Conservation (phyloP, 2,113 vertebrate genomes). For the Stegastes partitus region DNA sequence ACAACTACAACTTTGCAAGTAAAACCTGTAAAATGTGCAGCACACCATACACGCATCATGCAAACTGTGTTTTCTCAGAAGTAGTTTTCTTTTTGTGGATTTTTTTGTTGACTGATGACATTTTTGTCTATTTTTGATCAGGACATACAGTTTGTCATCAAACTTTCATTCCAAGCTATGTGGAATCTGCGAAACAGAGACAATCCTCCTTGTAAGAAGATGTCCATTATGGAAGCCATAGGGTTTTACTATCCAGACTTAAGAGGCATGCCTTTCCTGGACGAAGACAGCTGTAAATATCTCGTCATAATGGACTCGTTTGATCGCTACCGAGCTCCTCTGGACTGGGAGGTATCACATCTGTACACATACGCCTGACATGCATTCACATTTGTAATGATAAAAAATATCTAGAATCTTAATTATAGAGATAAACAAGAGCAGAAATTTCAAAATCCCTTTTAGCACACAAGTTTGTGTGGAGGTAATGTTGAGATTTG, state of each 20-base stretch:
- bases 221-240: conserved; percentile 73
- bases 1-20: too few relatives aligned
- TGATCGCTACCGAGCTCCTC: conserved; percentile 70
- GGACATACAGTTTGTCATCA: conserved; percentile 82
- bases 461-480: too few relatives aligned
- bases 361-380: conserved; percentile 1
- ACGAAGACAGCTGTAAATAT: conserved; percentile 57
- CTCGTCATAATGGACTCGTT: conserved; percentile 82
- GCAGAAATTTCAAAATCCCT: too few relatives aligned
- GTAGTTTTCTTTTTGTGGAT: background rate
- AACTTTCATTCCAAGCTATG: conserved; percentile 70
- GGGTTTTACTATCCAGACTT: conserved; percentile 48
- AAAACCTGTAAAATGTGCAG: too few relatives aligned
- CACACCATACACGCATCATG: background rate
- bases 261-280: conserved; percentile 56
- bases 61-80: background rate
- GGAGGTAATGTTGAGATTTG: too few relatives aligned
- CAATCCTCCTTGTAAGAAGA: background rate
- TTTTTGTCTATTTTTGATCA: conserved; percentile 26
- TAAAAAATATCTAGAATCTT: too few relatives aligned
- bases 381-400: background rate
- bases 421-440: too few relatives aligned
- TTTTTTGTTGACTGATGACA: background rate
- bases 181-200: conserved; percentile 45
- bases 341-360: conserved; percentile 77